Evolutionary conservation across 2,113 vertebrate species (phyloP).

Genomic region (Cebidichthys violaceus): DNA sequence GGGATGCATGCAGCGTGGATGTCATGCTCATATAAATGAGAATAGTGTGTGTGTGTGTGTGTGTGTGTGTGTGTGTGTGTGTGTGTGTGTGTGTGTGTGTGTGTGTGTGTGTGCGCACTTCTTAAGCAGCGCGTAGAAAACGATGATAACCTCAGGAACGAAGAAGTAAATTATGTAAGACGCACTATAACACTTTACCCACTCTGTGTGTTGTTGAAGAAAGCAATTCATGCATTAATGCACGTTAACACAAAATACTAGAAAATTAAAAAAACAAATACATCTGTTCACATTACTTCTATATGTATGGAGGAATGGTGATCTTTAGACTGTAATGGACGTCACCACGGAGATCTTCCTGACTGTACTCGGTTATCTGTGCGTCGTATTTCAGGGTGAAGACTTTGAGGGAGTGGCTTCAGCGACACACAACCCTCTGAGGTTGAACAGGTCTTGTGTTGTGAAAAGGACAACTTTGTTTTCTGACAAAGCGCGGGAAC

Average conservation of each 20-base stretch:
- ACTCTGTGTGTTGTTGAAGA: neutral
- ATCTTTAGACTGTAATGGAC: neutral
- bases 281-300: neutral
- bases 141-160: neutral
- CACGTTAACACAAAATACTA: neutral
- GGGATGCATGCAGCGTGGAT: neutral
- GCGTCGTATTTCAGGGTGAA: neutral
- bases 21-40: neutral
- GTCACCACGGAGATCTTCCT: neutral
- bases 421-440: neutral
- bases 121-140: neutral
- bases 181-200: too few relatives aligned
- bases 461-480: too few relatives aligned
- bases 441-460: neutral
- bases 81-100: neutral
- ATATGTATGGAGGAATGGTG: neutral
- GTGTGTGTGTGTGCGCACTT: neutral
- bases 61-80: neutral
- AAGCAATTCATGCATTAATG: neutral
- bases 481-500: neutral
- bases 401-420: neutral
- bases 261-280: neutral
- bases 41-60: neutral
- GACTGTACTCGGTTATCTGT: neutral
- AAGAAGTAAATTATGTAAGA: neutral